Percentiles rank a stretch among this genome's conserved stretches.
Conservation (phyloP, 1,140 invertebrate genomes). For the Cyclargus thomasi region DNA sequence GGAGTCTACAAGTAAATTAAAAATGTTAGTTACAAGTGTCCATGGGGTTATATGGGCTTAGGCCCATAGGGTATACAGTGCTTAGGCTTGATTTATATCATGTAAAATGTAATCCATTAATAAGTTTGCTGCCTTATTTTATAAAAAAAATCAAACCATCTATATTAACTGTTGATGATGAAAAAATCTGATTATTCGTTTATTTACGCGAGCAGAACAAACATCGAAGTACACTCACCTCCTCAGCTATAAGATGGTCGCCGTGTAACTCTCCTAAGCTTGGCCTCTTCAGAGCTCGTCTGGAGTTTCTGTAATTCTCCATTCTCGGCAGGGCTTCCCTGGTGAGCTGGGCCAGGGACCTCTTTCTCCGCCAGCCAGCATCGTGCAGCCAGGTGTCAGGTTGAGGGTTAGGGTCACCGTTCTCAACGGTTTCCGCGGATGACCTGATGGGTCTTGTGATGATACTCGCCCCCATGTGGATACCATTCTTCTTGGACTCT, state of each 20-base stretch:
- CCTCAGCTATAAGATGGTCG: conserved; percentile 68
- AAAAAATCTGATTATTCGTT: no score
- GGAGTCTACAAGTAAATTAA: no score
- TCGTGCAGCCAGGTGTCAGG: conserved; percentile 60
- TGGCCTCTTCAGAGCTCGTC: conserved; percentile 81
- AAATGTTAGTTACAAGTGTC: no score
- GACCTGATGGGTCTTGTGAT: conserved; percentile 53
- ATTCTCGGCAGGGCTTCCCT: conserved; percentile 89
- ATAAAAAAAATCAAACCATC: no score
- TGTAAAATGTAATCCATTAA: no score
- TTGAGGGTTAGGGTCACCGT: conserved; percentile 39
- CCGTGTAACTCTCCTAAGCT: conserved; percentile 84
- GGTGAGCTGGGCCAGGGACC: conserved; percentile 76
- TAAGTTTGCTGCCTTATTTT: no score
- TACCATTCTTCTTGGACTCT: conserved; percentile 63
- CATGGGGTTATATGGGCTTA: no score
- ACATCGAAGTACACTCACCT: conserved; percentile 37
- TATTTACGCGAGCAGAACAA: no score
- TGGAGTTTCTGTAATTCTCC: conserved; percentile 92
- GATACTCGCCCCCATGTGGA: conserved; percentile 62
- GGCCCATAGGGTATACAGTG: no score
- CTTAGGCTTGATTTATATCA: no score
- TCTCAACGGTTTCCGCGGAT: conserved; percentile 48
- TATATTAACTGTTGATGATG: no score
- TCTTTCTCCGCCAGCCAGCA: conserved; percentile 65